Percentiles rank a stretch among this genome's conserved stretches.
These are phyloP conservation scores for Scatophagus argus DNA, from an alignment of 2,113 vertebrate species.

Conservation along the genomic window DNA sequence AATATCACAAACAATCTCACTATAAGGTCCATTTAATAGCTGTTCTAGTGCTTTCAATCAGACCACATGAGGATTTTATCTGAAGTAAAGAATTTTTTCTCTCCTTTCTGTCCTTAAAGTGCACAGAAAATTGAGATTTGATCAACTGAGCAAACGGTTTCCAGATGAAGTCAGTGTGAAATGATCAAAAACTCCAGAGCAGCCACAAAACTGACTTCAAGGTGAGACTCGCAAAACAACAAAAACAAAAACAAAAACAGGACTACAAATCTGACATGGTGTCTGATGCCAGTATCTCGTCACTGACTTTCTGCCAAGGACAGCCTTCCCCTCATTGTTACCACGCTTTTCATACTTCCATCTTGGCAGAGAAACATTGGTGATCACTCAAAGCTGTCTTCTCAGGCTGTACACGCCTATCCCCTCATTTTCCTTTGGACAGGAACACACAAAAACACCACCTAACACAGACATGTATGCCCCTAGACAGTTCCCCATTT, in stretches of 20 bases:
- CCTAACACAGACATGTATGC: background rate
- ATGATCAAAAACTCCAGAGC: background rate
- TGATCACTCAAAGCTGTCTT: constrained; percentile 9
- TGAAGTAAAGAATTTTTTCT: background rate
- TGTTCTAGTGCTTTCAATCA: background rate
- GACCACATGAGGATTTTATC: background rate
- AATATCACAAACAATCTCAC: background rate
- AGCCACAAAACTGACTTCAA: no score
- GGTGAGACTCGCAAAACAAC: no score
- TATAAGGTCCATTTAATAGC: background rate
- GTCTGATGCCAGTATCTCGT: background rate
- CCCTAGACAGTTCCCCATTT: constrained; percentile 7
- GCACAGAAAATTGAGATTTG: background rate
- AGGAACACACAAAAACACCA: background rate
- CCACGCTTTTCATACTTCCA: constrained; percentile 17
- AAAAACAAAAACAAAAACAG: background rate
- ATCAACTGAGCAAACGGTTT: background rate
- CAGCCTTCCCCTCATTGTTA: constrained; percentile 44
- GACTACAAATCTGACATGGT: background rate
- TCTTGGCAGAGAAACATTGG: constrained; percentile 14
- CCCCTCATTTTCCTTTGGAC: background rate
- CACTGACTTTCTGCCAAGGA: background rate
- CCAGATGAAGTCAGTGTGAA: background rate
- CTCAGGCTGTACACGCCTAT: background rate
- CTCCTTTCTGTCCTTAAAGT: background rate